Evolutionary conservation across 2,797 vertebrate genomes (phyloP).

Genomic region (Heteromormyrus szaboi): DNA sequence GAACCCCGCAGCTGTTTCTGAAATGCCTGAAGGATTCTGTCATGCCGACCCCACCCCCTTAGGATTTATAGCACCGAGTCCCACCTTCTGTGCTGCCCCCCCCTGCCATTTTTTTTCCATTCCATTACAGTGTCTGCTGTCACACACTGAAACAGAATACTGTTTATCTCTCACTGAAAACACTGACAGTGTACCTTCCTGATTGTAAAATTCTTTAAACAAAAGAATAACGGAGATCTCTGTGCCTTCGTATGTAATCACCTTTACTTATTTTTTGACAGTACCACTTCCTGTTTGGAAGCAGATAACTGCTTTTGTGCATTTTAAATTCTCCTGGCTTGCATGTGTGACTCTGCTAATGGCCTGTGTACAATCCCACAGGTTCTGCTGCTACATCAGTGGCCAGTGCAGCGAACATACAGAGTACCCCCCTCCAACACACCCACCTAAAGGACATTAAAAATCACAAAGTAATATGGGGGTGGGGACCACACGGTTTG

Average conservation of each 20-base stretch:
- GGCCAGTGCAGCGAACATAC: background rate
- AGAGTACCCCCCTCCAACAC: background rate
- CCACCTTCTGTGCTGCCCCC: background rate
- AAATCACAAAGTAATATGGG: background rate
- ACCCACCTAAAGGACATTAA: background rate
- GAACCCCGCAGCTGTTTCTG: slow-evolving; percentile 12
- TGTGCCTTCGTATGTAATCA: background rate
- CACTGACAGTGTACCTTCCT: background rate
- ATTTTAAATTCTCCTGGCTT: background rate
- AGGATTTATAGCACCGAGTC: slow-evolving; percentile 35
- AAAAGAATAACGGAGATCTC: background rate
- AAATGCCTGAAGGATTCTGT: slow-evolving; percentile 39
- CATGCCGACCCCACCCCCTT: slow-evolving; percentile 30
- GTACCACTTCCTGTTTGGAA: background rate
- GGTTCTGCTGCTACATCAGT: background rate
- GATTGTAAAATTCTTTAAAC: background rate
- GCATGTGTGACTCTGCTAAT: background rate
- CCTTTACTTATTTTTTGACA: background rate
- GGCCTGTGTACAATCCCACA: background rate
- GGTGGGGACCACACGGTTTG: background rate
- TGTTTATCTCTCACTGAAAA: background rate
- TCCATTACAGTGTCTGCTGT: background rate
- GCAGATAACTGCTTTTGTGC: background rate
- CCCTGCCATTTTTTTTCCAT: background rate
- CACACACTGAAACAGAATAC: background rate